Base-by-base conservation (phyloP, 1,140 invertebrate genomes). In the Drosophila sp. region DNA sequence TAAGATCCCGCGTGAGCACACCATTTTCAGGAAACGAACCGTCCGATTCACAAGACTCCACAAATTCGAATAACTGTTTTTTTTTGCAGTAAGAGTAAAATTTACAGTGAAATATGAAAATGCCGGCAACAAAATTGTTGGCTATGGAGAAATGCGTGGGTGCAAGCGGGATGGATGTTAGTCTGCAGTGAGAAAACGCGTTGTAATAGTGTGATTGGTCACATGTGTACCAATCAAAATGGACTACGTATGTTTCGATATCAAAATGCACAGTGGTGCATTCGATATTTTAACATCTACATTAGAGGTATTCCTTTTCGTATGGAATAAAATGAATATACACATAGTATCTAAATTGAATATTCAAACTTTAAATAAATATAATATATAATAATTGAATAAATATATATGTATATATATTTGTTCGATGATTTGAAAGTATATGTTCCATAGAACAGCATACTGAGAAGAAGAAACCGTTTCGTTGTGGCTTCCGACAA, bases 131-230 rank as follows among this genome's bases (percentile, higher is more conserved):
- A 61, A 58, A 66, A n/a, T 41, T 41, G 17, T 41, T 70, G 44
- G 65, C 67, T 58, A 65, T 66, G 63, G 67, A 72, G 58, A 66
- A 40, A 30, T 54, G 38, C 35, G 41, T 44, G 60, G 30, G 79
- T 17, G 1, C 5, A 17, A 86, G 38, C 30, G 66, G 56, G 82
- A 86, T 44, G 50, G 23, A 25, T 10, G 50, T 55, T 11, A 11
- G 7, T n/a, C 57, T 8, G 1, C 17, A 44, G 41, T 7, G 2
- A 27, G 29, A 33, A 54, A 50, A 44, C 27, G 69, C 40, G 84
- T 66, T 89, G 84, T 78, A 90, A 80, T 47, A 54, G 56, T 76
- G 66, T 70, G 50, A 89, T 89, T 89, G 84, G 84, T 30, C 25
- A 60, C 33, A 76, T 69, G 75, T 83, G 68, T 73, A 67, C 84